Evolutionary conservation across 2,888 invertebrate genomes (phyloP), one percentile per base, ranked within the genome.

Genomic region (Aethes cnicana): DNA sequence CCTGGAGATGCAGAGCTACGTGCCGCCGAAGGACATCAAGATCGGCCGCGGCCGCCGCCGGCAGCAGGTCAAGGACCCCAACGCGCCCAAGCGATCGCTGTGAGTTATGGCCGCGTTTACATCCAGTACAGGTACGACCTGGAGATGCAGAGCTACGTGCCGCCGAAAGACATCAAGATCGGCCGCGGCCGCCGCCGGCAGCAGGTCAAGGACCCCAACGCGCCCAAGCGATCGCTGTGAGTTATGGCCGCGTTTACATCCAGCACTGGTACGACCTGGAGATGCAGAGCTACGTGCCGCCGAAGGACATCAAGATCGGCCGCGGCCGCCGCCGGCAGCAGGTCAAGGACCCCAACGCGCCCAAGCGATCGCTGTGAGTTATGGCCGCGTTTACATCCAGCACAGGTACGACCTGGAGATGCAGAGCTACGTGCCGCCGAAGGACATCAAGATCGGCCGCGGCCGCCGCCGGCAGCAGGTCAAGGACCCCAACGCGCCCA

Each of bases 41-140:
- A 91, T 92, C 66, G 93, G 93, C 62, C 92, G 95, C 65, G 96
- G 96, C 66, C 95, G 96, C 91, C 96, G 97, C 83, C 93, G 96
- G 83, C 97, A 97, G 90, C 95, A 96, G 80, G 92, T 93, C 69
- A 98, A 99, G 91, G 99, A 99, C 87, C 99, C 99, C 42, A 98
- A 98, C 90, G 99, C 99, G 66, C 99, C 99, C 55, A 99, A 99
- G 91, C 92, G 99, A 91, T 97, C 98, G 77, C 91, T 99, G 97
- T 98, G 94, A 96, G 98, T 95, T 78, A 83, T 81, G 90, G 90
- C 87, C 87, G 84, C 77, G 84, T 47, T 26, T 7, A 7, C 23
- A n/a, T n/a, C n/a, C n/a, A n/a, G n/a, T n/a, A n/a, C n/a, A n/a
- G 99, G 64, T 99, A 98, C 83, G 97, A 98, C 74, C 90, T 94